Conservation (phyloP, 1,140 invertebrate species). For the Hyles euphorbiae region DNA sequence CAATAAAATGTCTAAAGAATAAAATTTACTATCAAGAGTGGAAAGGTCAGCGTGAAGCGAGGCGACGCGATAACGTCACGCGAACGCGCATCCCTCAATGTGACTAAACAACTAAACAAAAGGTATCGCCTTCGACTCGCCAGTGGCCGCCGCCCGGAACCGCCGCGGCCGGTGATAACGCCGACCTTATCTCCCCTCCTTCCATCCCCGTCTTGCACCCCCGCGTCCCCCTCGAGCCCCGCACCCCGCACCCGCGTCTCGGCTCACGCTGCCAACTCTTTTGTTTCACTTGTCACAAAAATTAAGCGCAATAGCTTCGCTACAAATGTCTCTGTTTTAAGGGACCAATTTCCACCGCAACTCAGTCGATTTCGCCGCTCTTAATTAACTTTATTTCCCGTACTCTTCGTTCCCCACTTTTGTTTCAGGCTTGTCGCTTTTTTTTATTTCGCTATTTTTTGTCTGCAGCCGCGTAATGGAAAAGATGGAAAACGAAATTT, state of each 20-base stretch:
- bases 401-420: slow-evolving; percentile 68
- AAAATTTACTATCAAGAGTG: slow-evolving; percentile 67
- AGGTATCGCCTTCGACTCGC: slow-evolving; percentile 68
- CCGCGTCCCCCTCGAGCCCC: slow-evolving; percentile 27
- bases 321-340: slow-evolving; percentile 75
- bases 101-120: slow-evolving; percentile 69
- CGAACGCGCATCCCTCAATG: slow-evolving; percentile 67
- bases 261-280: slow-evolving; percentile 60
- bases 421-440: slow-evolving; percentile 63
- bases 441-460: slow-evolving; percentile 71
- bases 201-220: slow-evolving; percentile 28
- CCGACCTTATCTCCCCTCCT: slow-evolving; percentile 60
- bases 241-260: slow-evolving; percentile 31
- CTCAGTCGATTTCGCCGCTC: slow-evolving; percentile 74
- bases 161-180: slow-evolving; percentile 59
- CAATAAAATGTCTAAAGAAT: slow-evolving; percentile 59
- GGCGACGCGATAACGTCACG: slow-evolving; percentile 66
- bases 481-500: slow-evolving; percentile 74
- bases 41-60: slow-evolving; percentile 59
- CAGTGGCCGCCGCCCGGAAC: slow-evolving; percentile 54
- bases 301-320: slow-evolving; percentile 72
- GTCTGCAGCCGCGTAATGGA: slow-evolving; percentile 71
- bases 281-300: slow-evolving; percentile 75
- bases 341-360: slow-evolving; percentile 73
- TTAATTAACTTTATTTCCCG: slow-evolving; percentile 76